Evolutionary conservation across 1,140 invertebrate species (phyloP).

Genomic region (Lithobius niger): DNA sequence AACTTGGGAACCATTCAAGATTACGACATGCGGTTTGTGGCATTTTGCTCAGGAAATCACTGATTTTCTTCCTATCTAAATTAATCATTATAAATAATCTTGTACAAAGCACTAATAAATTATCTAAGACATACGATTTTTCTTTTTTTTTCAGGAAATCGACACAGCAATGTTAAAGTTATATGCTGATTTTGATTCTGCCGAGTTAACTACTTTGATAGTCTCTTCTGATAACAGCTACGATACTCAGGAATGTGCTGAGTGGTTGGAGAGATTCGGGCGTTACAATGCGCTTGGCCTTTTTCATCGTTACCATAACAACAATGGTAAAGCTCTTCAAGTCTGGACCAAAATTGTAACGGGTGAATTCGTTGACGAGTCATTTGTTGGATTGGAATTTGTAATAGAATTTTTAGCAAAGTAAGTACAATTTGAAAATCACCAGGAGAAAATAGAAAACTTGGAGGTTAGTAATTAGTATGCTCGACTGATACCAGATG

Average conservation of each 20-base stretch:
- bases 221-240: slow-evolving; percentile 27
- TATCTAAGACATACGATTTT: too few relatives aligned
- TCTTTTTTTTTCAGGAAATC: slow-evolving; percentile 28
- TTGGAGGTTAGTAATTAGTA: not conserved
- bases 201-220: slow-evolving; percentile 28
- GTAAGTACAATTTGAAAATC: slow-evolving; percentile 22
- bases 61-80: too few relatives aligned
- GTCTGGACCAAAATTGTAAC: slow-evolving; percentile 32
- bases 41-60: too few relatives aligned
- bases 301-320: slow-evolving; percentile 28
- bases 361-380: slow-evolving; percentile 29
- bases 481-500: too few relatives aligned
- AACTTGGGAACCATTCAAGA: too few relatives aligned
- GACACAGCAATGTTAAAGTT: slow-evolving; percentile 36
- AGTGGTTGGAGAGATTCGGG: slow-evolving; percentile 28
- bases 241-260: slow-evolving; percentile 32
- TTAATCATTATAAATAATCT: too few relatives aligned
- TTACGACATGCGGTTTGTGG: too few relatives aligned
- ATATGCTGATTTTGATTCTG: slow-evolving; percentile 31
- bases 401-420: too few relatives aligned
- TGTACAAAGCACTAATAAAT: too few relatives aligned
- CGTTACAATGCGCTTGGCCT: slow-evolving; percentile 32
- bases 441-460: not conserved
- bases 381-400: slow-evolving; percentile 31
- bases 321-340: slow-evolving; percentile 31